Percentiles rank a stretch among this genome's conserved stretches.
These are phyloP conservation scores for Globia sparganii DNA, from an alignment of 2,888 invertebrate species.

Conservation along the genomic window DNA sequence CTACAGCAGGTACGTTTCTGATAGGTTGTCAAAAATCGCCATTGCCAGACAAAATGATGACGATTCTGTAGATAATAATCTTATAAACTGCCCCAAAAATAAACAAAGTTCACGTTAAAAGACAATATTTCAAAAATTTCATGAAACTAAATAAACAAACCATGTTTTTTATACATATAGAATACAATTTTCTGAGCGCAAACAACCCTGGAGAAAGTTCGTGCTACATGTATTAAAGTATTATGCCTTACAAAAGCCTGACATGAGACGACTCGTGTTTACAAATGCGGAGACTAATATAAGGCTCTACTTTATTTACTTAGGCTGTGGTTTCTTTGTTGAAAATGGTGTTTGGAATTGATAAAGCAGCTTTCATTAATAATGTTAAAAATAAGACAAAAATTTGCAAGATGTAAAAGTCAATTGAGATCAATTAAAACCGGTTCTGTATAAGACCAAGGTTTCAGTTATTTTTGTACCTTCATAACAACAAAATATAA, in stretches of 20 bases:
- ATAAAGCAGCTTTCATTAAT: neutral
- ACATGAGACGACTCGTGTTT: slow-evolving; percentile 27
- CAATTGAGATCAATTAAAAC: slow-evolving; percentile 45
- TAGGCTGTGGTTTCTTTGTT: slow-evolving; percentile 26
- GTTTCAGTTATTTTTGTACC: slow-evolving; percentile 30
- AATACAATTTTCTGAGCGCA: slow-evolving; percentile 24
- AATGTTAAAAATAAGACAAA: slow-evolving; percentile 4
- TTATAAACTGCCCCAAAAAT: neutral
- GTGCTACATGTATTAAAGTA: slow-evolving; percentile 53
- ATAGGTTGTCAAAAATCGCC: too few species aligned
- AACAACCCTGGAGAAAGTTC: slow-evolving; percentile 52
- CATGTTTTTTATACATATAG: slow-evolving; percentile 5
- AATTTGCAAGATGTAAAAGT: slow-evolving; percentile 21
- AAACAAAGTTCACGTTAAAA: neutral
- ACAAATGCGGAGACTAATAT: slow-evolving; percentile 49
- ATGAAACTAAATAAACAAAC: slow-evolving; percentile 9
- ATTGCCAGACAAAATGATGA: too few species aligned
- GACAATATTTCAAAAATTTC: slow-evolving; percentile 19
- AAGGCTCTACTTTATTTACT: slow-evolving; percentile 29
- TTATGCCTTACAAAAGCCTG: slow-evolving; percentile 46
- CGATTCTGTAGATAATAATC: too few species aligned
- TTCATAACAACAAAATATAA: slow-evolving; percentile 17
- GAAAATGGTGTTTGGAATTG: slow-evolving; percentile 1
- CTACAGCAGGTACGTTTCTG: too few species aligned
- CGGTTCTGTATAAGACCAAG: slow-evolving; percentile 47